Percentiles rank a stretch among this genome's conserved stretches.
These are phyloP conservation scores for Hyposoter dolosus DNA, from an alignment of 2,888 invertebrate species.

Conservation along the genomic window DNA sequence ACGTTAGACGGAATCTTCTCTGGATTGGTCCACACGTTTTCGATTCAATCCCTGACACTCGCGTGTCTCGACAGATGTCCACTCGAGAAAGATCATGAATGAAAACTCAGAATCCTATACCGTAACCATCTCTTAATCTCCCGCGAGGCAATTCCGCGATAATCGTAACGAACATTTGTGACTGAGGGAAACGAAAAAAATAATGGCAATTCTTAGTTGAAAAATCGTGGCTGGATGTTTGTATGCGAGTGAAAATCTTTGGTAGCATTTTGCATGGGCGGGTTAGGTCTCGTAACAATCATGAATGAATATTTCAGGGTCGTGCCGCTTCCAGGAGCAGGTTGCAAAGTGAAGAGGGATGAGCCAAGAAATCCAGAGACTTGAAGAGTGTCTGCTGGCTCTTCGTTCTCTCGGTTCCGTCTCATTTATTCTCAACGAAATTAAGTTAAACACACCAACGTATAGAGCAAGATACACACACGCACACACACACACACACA, in stretches of 20 bases:
- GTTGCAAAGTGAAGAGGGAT: slow-evolving; percentile 25
- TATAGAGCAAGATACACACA: not conserved
- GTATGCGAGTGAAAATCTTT: not conserved
- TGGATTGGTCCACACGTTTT: slow-evolving; percentile 42
- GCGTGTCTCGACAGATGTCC: slow-evolving; percentile 8
- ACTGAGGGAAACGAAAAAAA: not conserved
- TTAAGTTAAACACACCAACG: slow-evolving; percentile 28
- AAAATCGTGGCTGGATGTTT: not conserved
- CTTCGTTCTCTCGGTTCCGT: slow-evolving; percentile 50
- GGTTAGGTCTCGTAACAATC: slow-evolving; percentile 29
- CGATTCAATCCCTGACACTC: slow-evolving; percentile 28
- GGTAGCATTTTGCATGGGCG: not conserved
- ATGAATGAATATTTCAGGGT: slow-evolving; percentile 66
- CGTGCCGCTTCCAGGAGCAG: slow-evolving; percentile 56
- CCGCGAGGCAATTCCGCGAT: not conserved
- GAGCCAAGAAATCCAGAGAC: slow-evolving; percentile 50
- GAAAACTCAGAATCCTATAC: slow-evolving; percentile 17
- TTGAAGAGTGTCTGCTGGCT: slow-evolving; percentile 44
- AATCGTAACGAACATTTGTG: not conserved
- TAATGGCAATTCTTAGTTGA: not conserved
- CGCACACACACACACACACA: not conserved
- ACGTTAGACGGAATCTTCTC: slow-evolving; percentile 27
- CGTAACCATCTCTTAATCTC: not conserved
- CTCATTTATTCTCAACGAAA: slow-evolving; percentile 67
- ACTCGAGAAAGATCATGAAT: slow-evolving; percentile 33